Conservation (phyloP, 1,140 invertebrate species). For the Drosophila nigromelanica region DNA sequence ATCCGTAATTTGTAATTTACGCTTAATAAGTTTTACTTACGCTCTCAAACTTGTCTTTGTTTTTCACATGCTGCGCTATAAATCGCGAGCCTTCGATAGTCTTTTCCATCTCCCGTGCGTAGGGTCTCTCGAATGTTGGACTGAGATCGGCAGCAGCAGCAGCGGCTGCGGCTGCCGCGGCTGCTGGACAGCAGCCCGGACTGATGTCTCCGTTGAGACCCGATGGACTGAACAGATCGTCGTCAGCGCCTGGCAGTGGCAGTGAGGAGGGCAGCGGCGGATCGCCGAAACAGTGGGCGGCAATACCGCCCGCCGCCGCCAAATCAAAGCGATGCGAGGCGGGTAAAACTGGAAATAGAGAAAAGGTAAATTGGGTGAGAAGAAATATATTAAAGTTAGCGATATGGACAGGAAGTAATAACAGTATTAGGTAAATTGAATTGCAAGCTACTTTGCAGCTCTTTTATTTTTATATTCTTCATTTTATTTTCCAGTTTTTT, state of each 20-base stretch:
- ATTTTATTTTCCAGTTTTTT: conserved; percentile 23
- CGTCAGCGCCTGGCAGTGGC: conserved; percentile 89
- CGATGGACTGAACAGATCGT: conserved; percentile 91
- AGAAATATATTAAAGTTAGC: background rate
- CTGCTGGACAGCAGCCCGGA: conserved; percentile 83
- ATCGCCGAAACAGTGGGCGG: conserved; percentile 87
- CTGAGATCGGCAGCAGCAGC: conserved; percentile 87
- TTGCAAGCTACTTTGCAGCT: conserved; percentile 38
- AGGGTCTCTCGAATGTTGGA: conserved; percentile 91
- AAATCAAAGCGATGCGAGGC: conserved; percentile 85
- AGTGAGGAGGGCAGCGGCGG: conserved; percentile 87
- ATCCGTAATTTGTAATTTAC: too few species aligned
- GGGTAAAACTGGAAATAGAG: conserved; percentile 83
- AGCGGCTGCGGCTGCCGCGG: conserved; percentile 54
- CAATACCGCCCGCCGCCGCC: conserved; percentile 84
- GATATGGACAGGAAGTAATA: conserved; percentile 37
- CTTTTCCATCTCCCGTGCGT: conserved; percentile 92
- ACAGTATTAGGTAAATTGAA: conserved; percentile 75
- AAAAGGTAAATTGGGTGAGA: background rate
- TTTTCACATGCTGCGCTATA: conserved; percentile 96
- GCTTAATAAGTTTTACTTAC: conserved; percentile 86
- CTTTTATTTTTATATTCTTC: conserved; percentile 15
- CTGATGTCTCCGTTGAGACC: conserved; percentile 85
- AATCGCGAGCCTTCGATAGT: conserved; percentile 95
- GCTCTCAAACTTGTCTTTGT: conserved; percentile 96